Conservation (phyloP, 2,797 vertebrate genomes). For the Lemur catta region DNA sequence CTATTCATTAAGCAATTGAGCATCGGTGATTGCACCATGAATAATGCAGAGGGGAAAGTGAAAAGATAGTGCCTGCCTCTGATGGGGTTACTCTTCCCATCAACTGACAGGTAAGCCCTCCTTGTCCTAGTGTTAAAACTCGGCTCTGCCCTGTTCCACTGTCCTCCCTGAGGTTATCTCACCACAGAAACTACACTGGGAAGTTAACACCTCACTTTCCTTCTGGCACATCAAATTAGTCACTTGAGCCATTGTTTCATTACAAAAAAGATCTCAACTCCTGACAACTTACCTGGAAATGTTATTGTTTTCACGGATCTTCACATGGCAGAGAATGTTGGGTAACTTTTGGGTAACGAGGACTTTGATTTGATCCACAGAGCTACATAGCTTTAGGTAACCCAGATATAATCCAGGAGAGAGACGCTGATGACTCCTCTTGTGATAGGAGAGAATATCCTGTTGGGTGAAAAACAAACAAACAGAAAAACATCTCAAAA, state of each 20-base stretch:
- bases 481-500: not conserved
- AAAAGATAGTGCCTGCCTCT: not conserved
- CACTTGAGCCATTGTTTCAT: not conserved
- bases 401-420: slow-evolving; percentile 94
- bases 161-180: not conserved
- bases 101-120: not conserved
- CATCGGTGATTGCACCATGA: not conserved
- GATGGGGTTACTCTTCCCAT: not conserved
- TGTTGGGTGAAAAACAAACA: slow-evolving; percentile 75
- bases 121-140: not conserved
- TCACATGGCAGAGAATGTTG: slow-evolving; percentile 94
- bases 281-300: slow-evolving; percentile 88
- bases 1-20: not conserved
- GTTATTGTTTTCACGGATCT: slow-evolving; percentile 93
- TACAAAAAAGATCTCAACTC: not conserved
- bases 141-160: not conserved
- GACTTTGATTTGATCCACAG: slow-evolving; percentile 98
- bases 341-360: slow-evolving; percentile 93
- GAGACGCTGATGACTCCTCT: slow-evolving; percentile 91
- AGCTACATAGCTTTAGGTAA: slow-evolving; percentile 97
- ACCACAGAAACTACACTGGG: not conserved
- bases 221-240: not conserved
- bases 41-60: not conserved
- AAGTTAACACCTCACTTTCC: not conserved
- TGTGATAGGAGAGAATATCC: slow-evolving; percentile 95